A percentile compares a stretch with the other conserved stretches of the same genome.
phyloP scores from a whole-genome alignment of 2,797 vertebrate species.

The Cyclura pinguis region DNA sequence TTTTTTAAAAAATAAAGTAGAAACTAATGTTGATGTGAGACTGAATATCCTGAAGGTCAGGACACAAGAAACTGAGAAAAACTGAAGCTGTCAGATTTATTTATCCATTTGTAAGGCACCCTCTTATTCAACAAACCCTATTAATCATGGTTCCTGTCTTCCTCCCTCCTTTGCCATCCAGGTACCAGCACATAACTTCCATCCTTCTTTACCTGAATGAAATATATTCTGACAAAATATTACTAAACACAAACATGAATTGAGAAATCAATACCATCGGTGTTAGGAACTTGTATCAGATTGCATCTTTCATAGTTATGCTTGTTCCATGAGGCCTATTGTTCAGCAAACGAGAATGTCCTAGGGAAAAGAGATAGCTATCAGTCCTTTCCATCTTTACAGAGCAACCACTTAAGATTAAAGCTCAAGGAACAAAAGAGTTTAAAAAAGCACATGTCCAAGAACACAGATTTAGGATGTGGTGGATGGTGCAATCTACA shows the following conservation, averaged over 20 bases:
- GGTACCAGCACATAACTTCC: not conserved
- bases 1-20: not conserved
- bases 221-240: conserved; percentile 21
- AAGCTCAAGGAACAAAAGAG: not conserved
- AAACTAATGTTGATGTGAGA: not conserved
- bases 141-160: not conserved
- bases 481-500: not conserved
- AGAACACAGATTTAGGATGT: not conserved
- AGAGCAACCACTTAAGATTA: conserved; percentile 12
- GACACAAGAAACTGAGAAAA: too few relatives aligned
- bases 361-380: conserved; percentile 13
- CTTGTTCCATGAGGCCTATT: not conserved
- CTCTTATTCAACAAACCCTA: not conserved
- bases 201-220: not conserved
- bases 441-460: not conserved
- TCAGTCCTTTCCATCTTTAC: conserved; percentile 24
- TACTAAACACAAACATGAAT: conserved; percentile 9
- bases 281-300: not conserved
- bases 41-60: not conserved
- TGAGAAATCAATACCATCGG: conserved; percentile 18
- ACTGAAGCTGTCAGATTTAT: too few relatives aligned
- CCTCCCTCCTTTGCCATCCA: not conserved
- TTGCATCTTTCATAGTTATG: not conserved
- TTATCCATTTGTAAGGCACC: not conserved
- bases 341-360: conserved; percentile 18